Percentiles rank a stretch among this genome's conserved stretches.
phyloP scores from a whole-genome alignment of 2,888 invertebrate species.

The Pachliopta kotzebuea region DNA sequence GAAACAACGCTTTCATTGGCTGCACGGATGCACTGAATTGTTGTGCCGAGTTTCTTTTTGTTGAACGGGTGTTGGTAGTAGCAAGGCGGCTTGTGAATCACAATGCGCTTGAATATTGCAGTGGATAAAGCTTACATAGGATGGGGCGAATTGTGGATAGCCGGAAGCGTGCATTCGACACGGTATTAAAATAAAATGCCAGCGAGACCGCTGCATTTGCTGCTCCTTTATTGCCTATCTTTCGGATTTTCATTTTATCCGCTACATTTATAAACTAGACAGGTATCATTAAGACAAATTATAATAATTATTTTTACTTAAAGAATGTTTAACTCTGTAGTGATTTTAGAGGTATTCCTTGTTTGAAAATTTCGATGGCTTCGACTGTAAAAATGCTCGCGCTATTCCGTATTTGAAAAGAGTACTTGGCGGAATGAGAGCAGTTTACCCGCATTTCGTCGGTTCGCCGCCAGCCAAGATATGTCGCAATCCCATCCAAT shows the following conservation, averaged over 20 bases:
- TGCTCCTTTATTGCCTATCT: slow-evolving; percentile 40
- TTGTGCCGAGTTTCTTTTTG: slow-evolving; percentile 43
- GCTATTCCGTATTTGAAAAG: slow-evolving; percentile 52
- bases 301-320: neutral
- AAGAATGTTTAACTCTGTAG: neutral
- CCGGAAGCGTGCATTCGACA: slow-evolving; percentile 52
- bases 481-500: slow-evolving; percentile 77
- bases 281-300: slow-evolving; percentile 33
- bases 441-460: slow-evolving; percentile 71
- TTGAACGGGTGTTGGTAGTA: slow-evolving; percentile 50
- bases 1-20: slow-evolving; percentile 26
- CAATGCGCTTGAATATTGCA: slow-evolving; percentile 54
- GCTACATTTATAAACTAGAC: slow-evolving; percentile 37
- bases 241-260: slow-evolving; percentile 37
- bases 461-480: slow-evolving; percentile 67
- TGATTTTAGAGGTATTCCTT: neutral
- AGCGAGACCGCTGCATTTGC: slow-evolving; percentile 38
- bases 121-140: slow-evolving; percentile 44
- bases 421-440: slow-evolving; percentile 59
- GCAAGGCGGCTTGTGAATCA: slow-evolving; percentile 50
- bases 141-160: slow-evolving; percentile 47
- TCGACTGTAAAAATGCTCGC: slow-evolving; percentile 57
- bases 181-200: slow-evolving; percentile 62
- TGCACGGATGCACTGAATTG: slow-evolving; percentile 35
- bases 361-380: neutral